Evolutionary conservation across 2,797 vertebrate species (phyloP), one percentile per base, ranked within the genome.

Genomic region (Cyclura pinguis): DNA sequence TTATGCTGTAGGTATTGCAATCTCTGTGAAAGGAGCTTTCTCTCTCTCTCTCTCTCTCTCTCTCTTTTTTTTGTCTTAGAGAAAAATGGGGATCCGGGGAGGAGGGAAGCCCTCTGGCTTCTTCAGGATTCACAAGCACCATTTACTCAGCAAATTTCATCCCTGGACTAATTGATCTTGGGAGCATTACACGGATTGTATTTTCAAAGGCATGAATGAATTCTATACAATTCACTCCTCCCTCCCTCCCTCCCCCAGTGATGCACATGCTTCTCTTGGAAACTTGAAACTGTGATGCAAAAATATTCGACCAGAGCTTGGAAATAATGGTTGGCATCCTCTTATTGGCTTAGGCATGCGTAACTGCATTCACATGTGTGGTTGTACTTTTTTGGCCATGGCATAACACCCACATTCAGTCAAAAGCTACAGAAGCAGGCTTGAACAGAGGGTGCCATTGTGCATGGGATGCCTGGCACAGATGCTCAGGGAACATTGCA

Each of bases 191-290:
- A 92, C 29, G 22, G 4, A 4, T 8, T 1, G 32, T 84, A 77
- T 29, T 93, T 93, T 78, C 82, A 88, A 88, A 89, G 78, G 90
- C 16, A 64, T 86, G 47, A 89, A 88, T 8, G 8, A 1, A 50
- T 88, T 78, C 86, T 88, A 50, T 89, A 89, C 35, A 76, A 9
- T 27, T 87, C 7, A 1, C 4, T 89, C 85, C n/a, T 20, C 89
- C 94, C 20, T 35, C 9, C 89, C 77, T 24, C 50, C 9, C 5
- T 50, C 84, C 80, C 38, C 50, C 1, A n/a, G 18, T 32, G 35
- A 82, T 47, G 80, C 35, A 59, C 6, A 18, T 10, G 20, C 38
- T 42, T 18, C 5, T 22, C n/a, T 67, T 52, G 3, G 14, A 50
- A 6, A 72, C 10, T 4, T 8, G 16, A 27, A 59, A n/a, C 62